These are phyloP conservation scores for Rhodeus uyekii DNA, from an alignment of 2,797 vertebrate genomes.

Conservation along the genomic window DNA sequence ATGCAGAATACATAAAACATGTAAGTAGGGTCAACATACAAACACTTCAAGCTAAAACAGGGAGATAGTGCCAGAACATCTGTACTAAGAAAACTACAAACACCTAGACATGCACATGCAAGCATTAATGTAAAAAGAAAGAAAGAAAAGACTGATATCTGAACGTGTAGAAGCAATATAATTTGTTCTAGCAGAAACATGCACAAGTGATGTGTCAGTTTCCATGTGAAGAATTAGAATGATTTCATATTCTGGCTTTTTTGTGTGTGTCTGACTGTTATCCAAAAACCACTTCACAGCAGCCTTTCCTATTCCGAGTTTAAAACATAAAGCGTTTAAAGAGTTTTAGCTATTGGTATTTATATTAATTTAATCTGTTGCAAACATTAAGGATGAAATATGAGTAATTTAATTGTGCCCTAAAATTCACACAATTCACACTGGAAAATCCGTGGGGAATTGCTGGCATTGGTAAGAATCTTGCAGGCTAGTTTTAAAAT, in stretches of 20 bases:
- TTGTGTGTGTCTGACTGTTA: conserved; percentile 3
- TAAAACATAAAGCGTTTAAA: conserved; percentile 53
- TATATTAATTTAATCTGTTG: conserved; percentile 49
- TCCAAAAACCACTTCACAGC: conserved; percentile 56
- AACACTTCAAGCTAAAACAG: background rate
- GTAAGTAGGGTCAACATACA: background rate
- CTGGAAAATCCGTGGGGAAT: conserved; percentile 26
- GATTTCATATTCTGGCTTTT: conserved; percentile 5
- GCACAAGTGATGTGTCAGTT: background rate
- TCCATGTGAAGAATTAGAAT: conserved; percentile 16
- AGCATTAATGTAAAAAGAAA: background rate
- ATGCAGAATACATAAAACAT: background rate
- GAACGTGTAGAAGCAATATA: background rate
- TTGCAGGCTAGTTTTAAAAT: background rate
- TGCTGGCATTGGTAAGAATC: conserved; percentile 8
- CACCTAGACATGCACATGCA: background rate
- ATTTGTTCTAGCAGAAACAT: conserved; percentile 4
- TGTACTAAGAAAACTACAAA: background rate
- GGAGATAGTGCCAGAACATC: background rate
- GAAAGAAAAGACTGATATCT: background rate
- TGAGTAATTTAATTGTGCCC: conserved; percentile 39
- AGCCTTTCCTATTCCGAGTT: conserved; percentile 48
- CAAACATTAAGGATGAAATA: conserved; percentile 51
- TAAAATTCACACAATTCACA: conserved; percentile 31
- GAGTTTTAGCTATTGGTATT: conserved; percentile 44